phyloP scores from a whole-genome alignment of 2,888 invertebrate species.

The Mesochorus sp. region DNA sequence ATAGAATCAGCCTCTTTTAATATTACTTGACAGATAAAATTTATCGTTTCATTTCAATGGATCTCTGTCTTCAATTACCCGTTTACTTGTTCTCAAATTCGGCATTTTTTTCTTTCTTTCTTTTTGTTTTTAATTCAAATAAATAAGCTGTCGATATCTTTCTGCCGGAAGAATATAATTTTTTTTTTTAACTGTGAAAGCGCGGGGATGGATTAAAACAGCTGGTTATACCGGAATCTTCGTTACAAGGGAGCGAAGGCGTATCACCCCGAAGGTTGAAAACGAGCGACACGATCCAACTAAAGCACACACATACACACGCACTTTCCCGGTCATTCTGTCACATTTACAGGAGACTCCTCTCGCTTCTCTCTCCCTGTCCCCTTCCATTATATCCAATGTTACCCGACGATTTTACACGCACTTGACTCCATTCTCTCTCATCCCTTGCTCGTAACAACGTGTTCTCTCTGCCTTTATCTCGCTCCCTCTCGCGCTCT shows the following conservation, averaged over 20 bases:
- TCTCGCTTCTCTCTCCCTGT: slow-evolving; percentile 66
- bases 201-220: slow-evolving; percentile 70
- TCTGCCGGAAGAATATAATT: no score
- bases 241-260: slow-evolving; percentile 73
- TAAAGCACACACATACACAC: slow-evolving; percentile 37
- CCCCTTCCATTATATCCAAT: slow-evolving; percentile 78
- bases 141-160: background rate
- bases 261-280: slow-evolving; percentile 65
- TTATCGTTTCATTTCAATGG: no score
- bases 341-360: slow-evolving; percentile 28
- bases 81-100: no score
- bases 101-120: no score
- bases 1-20: no score
- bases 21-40: no score
- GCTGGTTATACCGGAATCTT: slow-evolving; percentile 78
- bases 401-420: slow-evolving; percentile 84
- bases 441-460: slow-evolving; percentile 64
- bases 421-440: slow-evolving; percentile 84
- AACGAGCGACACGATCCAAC: slow-evolving; percentile 55
- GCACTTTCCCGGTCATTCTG: slow-evolving; percentile 61
- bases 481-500: slow-evolving; percentile 11
- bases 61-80: no score
- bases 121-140: no score
- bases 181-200: no score
- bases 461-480: slow-evolving; percentile 14